Evolutionary conservation across 2,888 invertebrate species (phyloP).

Genomic region (Lumbricus terrestris): DNA sequence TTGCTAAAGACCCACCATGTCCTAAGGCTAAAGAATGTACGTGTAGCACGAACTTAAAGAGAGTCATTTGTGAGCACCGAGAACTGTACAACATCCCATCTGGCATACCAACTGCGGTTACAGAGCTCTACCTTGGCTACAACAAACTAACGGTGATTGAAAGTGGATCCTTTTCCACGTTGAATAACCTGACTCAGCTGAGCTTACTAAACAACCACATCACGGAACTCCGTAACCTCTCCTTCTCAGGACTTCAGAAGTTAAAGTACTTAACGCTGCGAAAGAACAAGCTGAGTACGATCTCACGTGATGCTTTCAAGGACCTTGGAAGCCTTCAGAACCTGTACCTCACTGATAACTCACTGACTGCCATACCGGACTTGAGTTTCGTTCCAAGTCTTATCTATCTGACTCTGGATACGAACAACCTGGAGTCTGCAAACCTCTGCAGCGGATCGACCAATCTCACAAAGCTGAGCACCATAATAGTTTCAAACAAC

Average conservation of each 20-base stretch:
- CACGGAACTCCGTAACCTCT: not conserved
- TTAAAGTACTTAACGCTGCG: not conserved
- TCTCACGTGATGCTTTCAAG: not conserved
- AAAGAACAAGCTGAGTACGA: not conserved
- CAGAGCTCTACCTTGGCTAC: not conserved
- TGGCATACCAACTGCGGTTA: not conserved
- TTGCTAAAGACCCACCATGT: not conserved
- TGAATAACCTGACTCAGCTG: not conserved
- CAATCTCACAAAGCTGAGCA: conserved; percentile 6
- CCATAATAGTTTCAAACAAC: not conserved
- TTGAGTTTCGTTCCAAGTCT: not conserved
- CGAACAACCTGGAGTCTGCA: not conserved
- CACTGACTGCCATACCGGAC: not conserved
- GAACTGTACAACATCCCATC: not conserved
- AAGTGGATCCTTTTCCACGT: not conserved
- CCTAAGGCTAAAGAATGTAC: not conserved
- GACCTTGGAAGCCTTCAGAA: not conserved
- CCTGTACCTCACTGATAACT: not conserved
- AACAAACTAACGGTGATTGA: not conserved
- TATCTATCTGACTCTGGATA: not conserved
- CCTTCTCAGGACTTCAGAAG: not conserved
- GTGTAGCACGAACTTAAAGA: not conserved
- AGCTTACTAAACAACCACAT: not conserved
- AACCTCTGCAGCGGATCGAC: not conserved
- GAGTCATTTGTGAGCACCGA: not conserved